Evolutionary conservation across 2,113 vertebrate species (phyloP).

Genomic region (Peromyscus leucopus): DNA sequence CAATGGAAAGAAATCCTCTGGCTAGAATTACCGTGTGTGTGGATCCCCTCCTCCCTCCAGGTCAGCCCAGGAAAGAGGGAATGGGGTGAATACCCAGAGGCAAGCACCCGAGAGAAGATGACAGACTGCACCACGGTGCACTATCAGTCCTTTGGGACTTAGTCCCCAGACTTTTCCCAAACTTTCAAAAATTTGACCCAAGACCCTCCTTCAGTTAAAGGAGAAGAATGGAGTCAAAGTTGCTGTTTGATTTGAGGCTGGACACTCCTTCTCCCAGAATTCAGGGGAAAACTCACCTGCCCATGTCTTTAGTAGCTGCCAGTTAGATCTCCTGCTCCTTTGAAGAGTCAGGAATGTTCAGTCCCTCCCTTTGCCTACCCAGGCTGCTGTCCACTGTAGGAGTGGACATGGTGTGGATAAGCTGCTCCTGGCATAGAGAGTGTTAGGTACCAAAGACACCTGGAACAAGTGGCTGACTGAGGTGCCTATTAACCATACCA

Average conservation of each 20-base stretch:
- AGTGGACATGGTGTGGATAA: background rate
- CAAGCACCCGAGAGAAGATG: background rate
- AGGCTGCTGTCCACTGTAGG: background rate
- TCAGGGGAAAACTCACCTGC: background rate
- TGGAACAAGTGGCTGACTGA: background rate
- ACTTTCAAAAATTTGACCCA: constrained; percentile 43
- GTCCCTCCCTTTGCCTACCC: background rate
- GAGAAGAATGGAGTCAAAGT: background rate
- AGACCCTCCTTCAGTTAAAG: background rate
- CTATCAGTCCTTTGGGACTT: background rate
- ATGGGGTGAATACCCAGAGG: background rate
- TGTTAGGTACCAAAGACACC: background rate
- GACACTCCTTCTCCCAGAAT: background rate
- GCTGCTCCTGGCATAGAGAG: background rate
- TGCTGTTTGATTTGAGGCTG: constrained; percentile 11
- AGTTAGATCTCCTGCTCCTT: background rate
- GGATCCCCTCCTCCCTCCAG: background rate
- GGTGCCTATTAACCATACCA: background rate
- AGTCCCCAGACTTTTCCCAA: background rate
- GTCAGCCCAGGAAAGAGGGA: background rate
- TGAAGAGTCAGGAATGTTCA: background rate
- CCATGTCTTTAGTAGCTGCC: background rate
- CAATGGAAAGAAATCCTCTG: constrained; percentile 22
- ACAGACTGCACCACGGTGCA: background rate
- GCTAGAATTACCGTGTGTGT: constrained; percentile 40